These are phyloP conservation scores for Panulirus ornatus DNA, from an alignment of 1,140 invertebrate genomes.

Conservation along the genomic window DNA sequence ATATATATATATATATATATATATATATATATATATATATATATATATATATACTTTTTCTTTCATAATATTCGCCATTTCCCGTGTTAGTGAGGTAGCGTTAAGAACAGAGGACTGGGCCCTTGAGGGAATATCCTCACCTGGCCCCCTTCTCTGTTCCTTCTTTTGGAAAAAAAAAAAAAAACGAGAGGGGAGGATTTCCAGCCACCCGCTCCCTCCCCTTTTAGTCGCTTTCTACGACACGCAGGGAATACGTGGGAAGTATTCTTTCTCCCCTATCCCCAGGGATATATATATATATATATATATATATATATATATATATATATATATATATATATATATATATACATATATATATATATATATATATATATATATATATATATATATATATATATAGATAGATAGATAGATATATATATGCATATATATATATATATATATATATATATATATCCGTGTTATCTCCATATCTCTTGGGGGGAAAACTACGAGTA, in stretches of 20 bases:
- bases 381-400: not conserved
- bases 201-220: no score
- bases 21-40: conserved; percentile 20
- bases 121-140: no score
- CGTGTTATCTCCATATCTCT: not conserved
- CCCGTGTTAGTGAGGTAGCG: no score
- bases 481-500: not conserved
- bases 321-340: conserved; percentile 5
- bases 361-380: conserved; percentile 5
- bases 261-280: no score
- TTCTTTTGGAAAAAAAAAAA: no score
- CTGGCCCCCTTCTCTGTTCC: no score
- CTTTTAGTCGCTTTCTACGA: no score
- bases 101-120: no score
- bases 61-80: no score
- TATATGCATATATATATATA: conserved; percentile 11
- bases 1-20: conserved; percentile 17
- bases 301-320: conserved; percentile 2
- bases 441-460: not conserved
- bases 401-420: not conserved
- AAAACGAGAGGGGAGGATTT: no score
- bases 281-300: not conserved
- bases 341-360: conserved; percentile 12
- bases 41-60: no score
- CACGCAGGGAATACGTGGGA: no score